Evolutionary conservation across 2,113 vertebrate genomes (phyloP).

Genomic region (Chrysemys picta): DNA sequence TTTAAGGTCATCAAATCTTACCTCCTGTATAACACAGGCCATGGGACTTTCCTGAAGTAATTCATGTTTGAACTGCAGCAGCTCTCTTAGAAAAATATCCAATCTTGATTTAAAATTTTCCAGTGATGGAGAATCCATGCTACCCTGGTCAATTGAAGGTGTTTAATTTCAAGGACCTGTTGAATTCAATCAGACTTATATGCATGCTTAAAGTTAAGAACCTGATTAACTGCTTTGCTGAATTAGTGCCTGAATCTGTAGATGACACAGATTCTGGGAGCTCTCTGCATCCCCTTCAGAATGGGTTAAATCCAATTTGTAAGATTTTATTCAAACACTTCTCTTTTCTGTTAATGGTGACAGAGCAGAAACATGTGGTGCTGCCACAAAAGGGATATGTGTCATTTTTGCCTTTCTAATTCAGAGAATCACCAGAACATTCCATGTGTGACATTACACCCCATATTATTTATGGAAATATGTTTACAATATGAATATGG

Average conservation of each 20-base stretch:
- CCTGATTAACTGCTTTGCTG: not conserved
- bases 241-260: not conserved
- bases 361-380: not conserved
- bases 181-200: not conserved
- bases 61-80: too few species aligned
- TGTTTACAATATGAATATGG: too few species aligned
- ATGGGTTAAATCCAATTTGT: not conserved
- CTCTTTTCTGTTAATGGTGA: not conserved
- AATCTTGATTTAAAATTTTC: too few species aligned
- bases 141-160: not conserved
- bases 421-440: not conserved
- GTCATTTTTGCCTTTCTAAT: not conserved
- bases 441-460: not conserved
- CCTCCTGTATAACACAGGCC: too few species aligned
- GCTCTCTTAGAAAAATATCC: too few species aligned
- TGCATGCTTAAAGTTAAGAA: not conserved
- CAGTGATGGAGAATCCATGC: too few species aligned
- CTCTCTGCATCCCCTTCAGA: not conserved
- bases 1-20: not conserved
- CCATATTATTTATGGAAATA: too few species aligned
- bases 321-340: not conserved
- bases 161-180: not conserved
- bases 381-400: not conserved
- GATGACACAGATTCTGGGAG: not conserved
- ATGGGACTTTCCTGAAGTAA: too few species aligned